Evolutionary conservation across 2,797 vertebrate species (phyloP).

Genomic region (Psittacula echo): DNA sequence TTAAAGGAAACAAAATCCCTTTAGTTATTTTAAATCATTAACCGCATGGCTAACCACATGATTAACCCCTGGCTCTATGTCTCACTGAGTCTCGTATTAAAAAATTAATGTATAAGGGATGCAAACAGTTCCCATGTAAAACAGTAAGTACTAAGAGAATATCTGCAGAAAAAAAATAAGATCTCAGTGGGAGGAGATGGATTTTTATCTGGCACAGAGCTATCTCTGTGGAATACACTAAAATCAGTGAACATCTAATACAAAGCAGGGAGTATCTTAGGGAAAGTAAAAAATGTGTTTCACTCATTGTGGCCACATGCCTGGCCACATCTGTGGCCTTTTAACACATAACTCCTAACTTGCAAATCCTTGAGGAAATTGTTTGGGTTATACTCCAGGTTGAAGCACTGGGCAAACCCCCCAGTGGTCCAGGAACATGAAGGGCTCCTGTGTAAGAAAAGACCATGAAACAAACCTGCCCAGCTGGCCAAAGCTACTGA

Average conservation of each 20-base stretch:
- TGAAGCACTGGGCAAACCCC: not conserved
- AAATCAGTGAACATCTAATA: not conserved
- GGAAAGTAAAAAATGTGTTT: not conserved
- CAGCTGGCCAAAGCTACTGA: not conserved
- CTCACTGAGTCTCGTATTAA: not conserved
- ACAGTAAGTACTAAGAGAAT: not conserved
- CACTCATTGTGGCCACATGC: not conserved
- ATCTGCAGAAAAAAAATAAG: not conserved
- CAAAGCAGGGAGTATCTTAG: not conserved
- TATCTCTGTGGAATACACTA: not conserved
- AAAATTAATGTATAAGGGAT: not conserved
- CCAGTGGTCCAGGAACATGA: not conserved
- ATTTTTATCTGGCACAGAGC: not conserved
- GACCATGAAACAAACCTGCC: not conserved
- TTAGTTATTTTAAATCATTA: slow-evolving; percentile 33
- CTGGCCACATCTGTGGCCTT: not conserved
- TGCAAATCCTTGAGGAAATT: not conserved
- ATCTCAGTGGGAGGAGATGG: not conserved
- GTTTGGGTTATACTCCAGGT: not conserved
- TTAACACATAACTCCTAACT: not conserved
- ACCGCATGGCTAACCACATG: not conserved
- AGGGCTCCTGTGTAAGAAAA: not conserved
- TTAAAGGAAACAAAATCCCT: slow-evolving; percentile 32
- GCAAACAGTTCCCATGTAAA: not conserved
- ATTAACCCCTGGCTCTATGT: slow-evolving; percentile 13